A percentile compares a stretch with the other conserved stretches of the same genome.
Evolutionary conservation across 2,888 invertebrate species (phyloP).

Genomic region (Minunthozetes semirufus): DNA sequence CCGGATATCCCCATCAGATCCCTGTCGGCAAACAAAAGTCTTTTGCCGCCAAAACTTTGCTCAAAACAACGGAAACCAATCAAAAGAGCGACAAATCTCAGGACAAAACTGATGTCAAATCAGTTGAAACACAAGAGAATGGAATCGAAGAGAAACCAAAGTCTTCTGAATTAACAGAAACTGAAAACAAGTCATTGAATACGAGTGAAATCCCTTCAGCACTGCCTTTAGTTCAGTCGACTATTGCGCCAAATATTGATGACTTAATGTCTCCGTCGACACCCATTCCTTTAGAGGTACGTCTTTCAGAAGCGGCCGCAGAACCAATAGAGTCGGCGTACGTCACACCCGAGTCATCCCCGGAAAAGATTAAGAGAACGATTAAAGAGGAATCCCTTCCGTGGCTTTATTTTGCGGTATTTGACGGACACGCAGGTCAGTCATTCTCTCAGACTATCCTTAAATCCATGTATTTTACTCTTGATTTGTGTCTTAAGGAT

Average conservation of each 20-base stretch:
- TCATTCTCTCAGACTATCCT: not conserved
- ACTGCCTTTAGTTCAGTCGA: not conserved
- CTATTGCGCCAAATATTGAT: not conserved
- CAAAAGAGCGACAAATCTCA: not conserved
- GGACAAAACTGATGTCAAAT: not conserved
- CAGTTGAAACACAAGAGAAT: not conserved
- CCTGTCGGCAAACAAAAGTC: not conserved
- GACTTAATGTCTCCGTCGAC: conserved; percentile 33
- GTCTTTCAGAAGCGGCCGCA: not conserved
- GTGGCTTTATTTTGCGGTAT: conserved; percentile 69
- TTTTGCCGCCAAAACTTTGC: not conserved
- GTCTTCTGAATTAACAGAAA: no score
- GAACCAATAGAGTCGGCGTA: conserved; percentile 9
- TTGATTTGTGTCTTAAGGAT: conserved; percentile 51
- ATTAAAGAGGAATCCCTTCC: conserved; percentile 51
- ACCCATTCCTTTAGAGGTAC: conserved; percentile 31
- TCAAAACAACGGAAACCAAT: not conserved
- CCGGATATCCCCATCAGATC: conserved; percentile 31
- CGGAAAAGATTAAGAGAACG: conserved; percentile 14
- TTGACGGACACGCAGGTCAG: conserved; percentile 68
- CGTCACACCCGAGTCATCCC: conserved; percentile 35
- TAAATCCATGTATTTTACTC: not conserved
- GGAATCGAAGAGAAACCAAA: not conserved
- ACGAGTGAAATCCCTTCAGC: not conserved
- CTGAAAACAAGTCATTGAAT: not conserved